Evolutionary conservation across 2,113 vertebrate genomes (phyloP), one percentile per base, ranked within the genome.

Genomic region (Brachypodius melanocephalos): DNA sequence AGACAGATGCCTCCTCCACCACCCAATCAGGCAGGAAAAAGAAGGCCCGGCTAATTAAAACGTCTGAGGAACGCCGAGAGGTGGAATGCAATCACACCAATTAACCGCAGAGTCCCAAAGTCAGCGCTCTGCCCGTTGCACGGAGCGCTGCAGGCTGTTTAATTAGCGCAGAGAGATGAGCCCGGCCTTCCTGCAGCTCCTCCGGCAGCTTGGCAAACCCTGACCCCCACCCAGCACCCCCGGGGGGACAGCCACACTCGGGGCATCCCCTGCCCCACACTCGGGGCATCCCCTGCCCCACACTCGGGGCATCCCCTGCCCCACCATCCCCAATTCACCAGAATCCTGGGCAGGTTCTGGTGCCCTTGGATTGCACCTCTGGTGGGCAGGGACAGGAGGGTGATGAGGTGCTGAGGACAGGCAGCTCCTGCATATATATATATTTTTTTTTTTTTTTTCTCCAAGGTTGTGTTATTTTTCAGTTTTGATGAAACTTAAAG

Each of bases 11-110:
- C 62, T 89, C 8, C 38, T 29, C 92, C 69, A 82, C 17, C 94
- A 87, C 69, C 94, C 74, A 22, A 32, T 43, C 63, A 65, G 71
- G 77, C 88, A 88, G 96, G 77, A 72, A 81, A 89, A 78, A 82
- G 91, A 20, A 94, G 54, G 81, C 18, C 90, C 69, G 72, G 40
- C 76, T 93, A 95, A 93, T 94, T 95, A 92, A 92, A 92, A 75
- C 1, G 40, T 63, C 93, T 85, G 93, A 90, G 86, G 94, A 87
- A 94, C 9, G 86, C 80, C n/a, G 73, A 85, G 95, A 82, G 73
- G 77, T 52, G 75, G 94, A 95, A 94, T 92, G 93, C 89, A 77
- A 95, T 94, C 87, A 61, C 74, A 26, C 57, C 93, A 75, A 95
- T 92, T 91, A 87, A 78, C 79, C 42, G 24, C 42, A 61, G 52